Evolutionary conservation across 2,797 vertebrate genomes (phyloP).

Genomic region (Premnoplex brunnescens): DNA sequence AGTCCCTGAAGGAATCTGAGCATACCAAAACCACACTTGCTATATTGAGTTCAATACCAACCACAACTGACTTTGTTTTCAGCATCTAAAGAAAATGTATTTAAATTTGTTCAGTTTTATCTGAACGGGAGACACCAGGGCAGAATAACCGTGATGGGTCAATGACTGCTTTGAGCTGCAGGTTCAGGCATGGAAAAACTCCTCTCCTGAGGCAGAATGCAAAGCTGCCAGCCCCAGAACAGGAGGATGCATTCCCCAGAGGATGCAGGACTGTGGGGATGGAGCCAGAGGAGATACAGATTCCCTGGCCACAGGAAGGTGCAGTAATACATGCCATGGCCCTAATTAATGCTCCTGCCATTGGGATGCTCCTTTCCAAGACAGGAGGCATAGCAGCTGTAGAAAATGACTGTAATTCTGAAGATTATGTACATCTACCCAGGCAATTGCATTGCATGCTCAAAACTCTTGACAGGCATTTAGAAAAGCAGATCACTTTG

Average conservation of each 20-base stretch:
- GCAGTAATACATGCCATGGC: neutral
- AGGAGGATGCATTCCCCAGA: neutral
- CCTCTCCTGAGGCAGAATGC: neutral
- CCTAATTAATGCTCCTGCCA: rapidly evolving
- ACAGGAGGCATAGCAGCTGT: neutral
- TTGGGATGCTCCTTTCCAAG: neutral
- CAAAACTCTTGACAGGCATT: neutral
- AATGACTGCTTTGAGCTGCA: neutral
- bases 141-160: neutral
- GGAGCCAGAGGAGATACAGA: neutral
- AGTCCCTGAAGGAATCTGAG: neutral
- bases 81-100: neutral
- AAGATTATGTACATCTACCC: neutral
- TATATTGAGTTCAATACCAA: neutral
- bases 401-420: neutral
- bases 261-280: neutral
- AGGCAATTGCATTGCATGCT: neutral
- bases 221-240: neutral
- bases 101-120: neutral
- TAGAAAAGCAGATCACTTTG: neutral
- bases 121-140: neutral
- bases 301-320: neutral
- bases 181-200: neutral
- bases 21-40: neutral
- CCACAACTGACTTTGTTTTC: neutral